These are phyloP conservation scores for Teleogryllus oceanicus DNA, from an alignment of 2,888 invertebrate species.

Conservation along the genomic window DNA sequence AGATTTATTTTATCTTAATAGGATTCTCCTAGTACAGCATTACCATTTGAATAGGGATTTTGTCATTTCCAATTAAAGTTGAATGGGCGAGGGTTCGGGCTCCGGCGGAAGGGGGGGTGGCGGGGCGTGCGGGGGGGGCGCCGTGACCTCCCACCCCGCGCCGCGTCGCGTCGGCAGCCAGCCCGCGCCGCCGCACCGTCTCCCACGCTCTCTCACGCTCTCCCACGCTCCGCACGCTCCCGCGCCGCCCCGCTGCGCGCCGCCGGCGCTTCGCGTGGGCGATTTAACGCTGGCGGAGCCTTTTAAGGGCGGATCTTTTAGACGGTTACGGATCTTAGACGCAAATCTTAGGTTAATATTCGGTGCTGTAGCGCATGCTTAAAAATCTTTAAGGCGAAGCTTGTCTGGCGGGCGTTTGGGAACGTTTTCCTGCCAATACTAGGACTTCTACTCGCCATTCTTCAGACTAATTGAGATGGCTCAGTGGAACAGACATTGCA, in stretches of 20 bases:
- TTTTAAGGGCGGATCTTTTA: too few relatives aligned
- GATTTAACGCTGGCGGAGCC: too few relatives aligned
- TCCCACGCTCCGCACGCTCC: neutral
- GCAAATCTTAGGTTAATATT: too few relatives aligned
- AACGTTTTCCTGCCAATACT: too few relatives aligned
- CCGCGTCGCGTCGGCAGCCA: slow-evolving; percentile 18
- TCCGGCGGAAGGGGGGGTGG: slow-evolving; percentile 5
- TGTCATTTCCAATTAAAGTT: slow-evolving; percentile 41
- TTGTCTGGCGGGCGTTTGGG: too few relatives aligned
- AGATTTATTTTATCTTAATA: slow-evolving; percentile 40
- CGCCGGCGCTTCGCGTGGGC: too few relatives aligned
- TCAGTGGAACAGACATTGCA: too few relatives aligned
- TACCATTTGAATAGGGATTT: slow-evolving; percentile 40
- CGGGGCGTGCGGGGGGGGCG: neutral
- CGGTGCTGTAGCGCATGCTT: too few relatives aligned
- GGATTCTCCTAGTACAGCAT: slow-evolving; percentile 39
- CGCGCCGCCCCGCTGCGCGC: neutral
- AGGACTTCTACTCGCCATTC: too few relatives aligned
- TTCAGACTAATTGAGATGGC: too few relatives aligned
- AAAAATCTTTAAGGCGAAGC: too few relatives aligned
- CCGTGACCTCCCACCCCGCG: slow-evolving; percentile 12
- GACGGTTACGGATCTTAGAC: too few relatives aligned
- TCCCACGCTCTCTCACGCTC: slow-evolving; percentile 18
- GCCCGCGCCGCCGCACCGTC: neutral
- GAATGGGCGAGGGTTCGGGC: slow-evolving; percentile 31